A percentile compares a stretch with the other conserved stretches of the same genome.
phyloP scores from a whole-genome alignment of 2,113 vertebrate genomes.

The Zosterops japonicus region DNA sequence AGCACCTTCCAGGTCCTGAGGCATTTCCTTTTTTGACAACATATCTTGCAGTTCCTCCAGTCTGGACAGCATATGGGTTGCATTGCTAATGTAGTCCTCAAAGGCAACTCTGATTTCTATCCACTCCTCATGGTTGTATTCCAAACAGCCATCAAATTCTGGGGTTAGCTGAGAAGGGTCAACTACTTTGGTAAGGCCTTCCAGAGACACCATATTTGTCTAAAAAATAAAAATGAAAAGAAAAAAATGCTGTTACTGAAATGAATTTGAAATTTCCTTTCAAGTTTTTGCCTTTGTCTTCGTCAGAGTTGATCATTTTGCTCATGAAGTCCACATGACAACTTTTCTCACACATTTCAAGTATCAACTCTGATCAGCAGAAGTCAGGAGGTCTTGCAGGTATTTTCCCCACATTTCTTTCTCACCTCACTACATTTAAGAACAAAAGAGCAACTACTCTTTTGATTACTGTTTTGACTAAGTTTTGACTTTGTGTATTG shows the following conservation, averaged over 20 bases:
- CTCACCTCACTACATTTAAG: background rate
- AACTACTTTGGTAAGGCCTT: constrained; percentile 97
- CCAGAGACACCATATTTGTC: constrained; percentile 98
- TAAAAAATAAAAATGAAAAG: constrained; percentile 47
- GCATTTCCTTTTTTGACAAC: constrained; percentile 91
- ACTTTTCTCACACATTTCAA: background rate
- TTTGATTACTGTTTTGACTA: background rate
- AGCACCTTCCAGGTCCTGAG: constrained; percentile 91
- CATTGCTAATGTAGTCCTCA: constrained; percentile 93
- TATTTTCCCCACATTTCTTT: background rate
- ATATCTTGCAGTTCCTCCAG: constrained; percentile 97
- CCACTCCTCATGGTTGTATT: constrained; percentile 98
- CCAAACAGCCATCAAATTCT: constrained; percentile 95
- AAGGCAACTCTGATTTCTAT: constrained; percentile 92
- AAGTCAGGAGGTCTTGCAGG: background rate
- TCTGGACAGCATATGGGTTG: constrained; percentile 87
- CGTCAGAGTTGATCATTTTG: background rate
- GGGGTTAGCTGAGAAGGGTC: constrained; percentile 96
- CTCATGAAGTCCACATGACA: background rate
- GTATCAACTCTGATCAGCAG: background rate
- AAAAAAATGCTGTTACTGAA: background rate
- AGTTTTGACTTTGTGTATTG: background rate
- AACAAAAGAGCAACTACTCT: background rate
- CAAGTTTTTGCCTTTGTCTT: background rate
- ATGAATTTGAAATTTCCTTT: background rate